A percentile compares a stretch with the other conserved stretches of the same genome.
These are phyloP conservation scores for Euglossa dilemma DNA, from an alignment of 1,140 invertebrate species.

Conservation along the genomic window DNA sequence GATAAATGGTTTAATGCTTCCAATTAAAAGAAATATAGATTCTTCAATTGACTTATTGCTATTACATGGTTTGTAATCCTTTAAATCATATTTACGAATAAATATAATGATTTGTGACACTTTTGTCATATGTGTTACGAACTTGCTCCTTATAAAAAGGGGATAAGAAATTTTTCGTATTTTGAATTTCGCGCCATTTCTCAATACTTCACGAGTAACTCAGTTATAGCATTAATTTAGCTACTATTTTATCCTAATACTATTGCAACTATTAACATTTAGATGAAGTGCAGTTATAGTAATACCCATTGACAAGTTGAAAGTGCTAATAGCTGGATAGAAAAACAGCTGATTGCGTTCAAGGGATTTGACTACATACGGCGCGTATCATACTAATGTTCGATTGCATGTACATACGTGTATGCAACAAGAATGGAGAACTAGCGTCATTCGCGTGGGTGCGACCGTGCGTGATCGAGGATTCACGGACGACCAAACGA, in stretches of 20 bases:
- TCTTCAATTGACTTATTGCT: constrained; percentile 57
- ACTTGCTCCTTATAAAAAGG: not conserved
- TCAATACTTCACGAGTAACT: not conserved
- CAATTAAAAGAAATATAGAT: constrained; percentile 64
- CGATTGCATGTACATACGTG: not conserved
- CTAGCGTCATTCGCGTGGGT: constrained; percentile 39
- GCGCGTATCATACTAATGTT: constrained; percentile 17
- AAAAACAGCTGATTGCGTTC: constrained; percentile 16
- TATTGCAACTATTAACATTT: too few species aligned
- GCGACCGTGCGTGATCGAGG: constrained; percentile 32
- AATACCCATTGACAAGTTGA: not conserved
- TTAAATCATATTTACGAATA: constrained; percentile 63
- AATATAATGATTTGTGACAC: constrained; percentile 65
- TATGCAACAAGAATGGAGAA: constrained; percentile 30
- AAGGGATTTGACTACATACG: not conserved
- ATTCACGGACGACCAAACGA: constrained; percentile 22
- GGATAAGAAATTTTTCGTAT: not conserved
- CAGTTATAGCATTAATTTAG: not conserved
- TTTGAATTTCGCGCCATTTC: constrained; percentile 12
- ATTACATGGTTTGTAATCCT: constrained; percentile 63
- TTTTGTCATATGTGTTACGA: not conserved
- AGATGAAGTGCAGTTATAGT: too few species aligned
- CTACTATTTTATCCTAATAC: not conserved
- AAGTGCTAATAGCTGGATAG: not conserved
- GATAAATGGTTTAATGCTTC: constrained; percentile 68